These are phyloP conservation scores for Hephaestus fuliginosus DNA, from an alignment of 2,797 vertebrate genomes.

Conservation along the genomic window DNA sequence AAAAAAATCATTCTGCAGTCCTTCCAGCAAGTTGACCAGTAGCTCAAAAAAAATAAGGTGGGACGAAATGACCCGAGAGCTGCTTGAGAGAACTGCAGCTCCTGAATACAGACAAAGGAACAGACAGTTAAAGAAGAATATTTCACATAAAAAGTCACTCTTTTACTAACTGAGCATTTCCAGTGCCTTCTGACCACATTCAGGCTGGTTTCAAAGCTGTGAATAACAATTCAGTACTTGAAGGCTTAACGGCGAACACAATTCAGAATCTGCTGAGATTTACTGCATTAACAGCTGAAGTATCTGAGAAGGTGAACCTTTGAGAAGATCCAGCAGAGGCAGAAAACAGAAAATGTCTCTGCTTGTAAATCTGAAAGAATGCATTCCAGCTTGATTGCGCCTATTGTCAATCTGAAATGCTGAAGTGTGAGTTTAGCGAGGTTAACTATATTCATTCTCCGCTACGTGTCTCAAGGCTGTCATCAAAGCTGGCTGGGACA, in stretches of 20 bases:
- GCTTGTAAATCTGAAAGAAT: constrained; percentile 11
- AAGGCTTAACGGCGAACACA: constrained; percentile 3
- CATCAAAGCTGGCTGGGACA: background rate
- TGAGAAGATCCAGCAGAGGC: background rate
- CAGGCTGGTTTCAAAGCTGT: background rate
- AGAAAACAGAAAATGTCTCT: background rate
- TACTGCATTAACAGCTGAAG: background rate
- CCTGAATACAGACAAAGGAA: constrained; percentile 7
- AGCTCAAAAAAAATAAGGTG: constrained; percentile 19
- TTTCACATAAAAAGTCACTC: background rate
- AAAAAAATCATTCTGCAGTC: constrained; percentile 13
- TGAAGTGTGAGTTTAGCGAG: constrained; percentile 3
- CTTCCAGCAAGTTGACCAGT: constrained; percentile 6
- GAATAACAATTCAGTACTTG: background rate
- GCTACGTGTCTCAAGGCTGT: background rate
- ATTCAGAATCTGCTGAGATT: background rate
- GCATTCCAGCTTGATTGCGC: background rate
- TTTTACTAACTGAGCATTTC: background rate
- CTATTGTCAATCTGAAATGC: background rate
- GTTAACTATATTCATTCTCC: background rate
- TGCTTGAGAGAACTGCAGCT: constrained; percentile 6
- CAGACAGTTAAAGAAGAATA: background rate
- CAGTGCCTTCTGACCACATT: background rate
- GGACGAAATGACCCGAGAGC: constrained; percentile 3
- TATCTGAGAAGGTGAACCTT: background rate